These are phyloP conservation scores for Coptodon bakossiorum DNA, from an alignment of 2,113 vertebrate species.

Conservation along the genomic window DNA sequence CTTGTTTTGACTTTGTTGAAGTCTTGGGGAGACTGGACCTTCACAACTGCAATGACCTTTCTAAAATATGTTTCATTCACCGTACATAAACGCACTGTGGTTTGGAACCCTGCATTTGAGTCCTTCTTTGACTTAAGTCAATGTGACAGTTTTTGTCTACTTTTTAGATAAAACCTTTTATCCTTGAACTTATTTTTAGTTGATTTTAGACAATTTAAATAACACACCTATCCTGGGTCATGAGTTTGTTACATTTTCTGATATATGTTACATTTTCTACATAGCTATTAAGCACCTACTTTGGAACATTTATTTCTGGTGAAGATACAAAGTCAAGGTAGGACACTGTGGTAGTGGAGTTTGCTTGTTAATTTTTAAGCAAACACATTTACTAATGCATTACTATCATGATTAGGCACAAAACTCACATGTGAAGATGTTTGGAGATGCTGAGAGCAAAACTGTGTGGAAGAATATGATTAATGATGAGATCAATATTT, in stretches of 20 bases:
- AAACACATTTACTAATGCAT: neutral
- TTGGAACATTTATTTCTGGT: neutral
- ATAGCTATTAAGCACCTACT: neutral
- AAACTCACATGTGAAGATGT: neutral
- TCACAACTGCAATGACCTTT: neutral
- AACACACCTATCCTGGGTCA: neutral
- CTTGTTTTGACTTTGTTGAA: neutral
- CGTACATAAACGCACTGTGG: neutral
- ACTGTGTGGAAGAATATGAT: neutral
- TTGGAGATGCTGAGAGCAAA: neutral
- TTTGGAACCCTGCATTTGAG: neutral
- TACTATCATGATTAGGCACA: neutral
- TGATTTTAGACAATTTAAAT: neutral
- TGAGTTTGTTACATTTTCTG: neutral
- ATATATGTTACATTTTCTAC: neutral
- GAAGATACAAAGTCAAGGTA: neutral
- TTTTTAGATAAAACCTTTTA: neutral
- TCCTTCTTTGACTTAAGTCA: neutral
- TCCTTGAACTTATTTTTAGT: neutral
- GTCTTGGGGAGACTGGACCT: neutral
- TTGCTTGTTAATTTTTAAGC: neutral
- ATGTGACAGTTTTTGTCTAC: neutral
- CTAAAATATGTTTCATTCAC: neutral
- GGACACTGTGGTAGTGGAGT: neutral
- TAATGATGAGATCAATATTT: neutral